Base-by-base conservation (phyloP, 2,888 invertebrate species). In the Diogma glabrata region DNA sequence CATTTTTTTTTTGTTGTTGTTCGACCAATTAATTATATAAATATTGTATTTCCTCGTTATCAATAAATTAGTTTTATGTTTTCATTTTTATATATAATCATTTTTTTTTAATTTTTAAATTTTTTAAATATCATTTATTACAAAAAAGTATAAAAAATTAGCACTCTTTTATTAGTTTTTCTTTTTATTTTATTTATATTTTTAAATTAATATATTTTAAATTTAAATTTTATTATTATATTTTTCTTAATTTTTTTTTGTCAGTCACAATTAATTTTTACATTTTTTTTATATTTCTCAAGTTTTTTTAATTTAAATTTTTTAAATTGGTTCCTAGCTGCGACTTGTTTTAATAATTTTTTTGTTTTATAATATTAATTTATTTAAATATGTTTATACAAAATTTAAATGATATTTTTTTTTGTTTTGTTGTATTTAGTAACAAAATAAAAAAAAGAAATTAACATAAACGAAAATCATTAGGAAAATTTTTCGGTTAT, bases 111-210 rank as follows among this genome's bases (percentile, higher is more conserved):
- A 22, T 45, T 45, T 46, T 46, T 46, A 7, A 24, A 7, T 22
- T 26, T 46, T 45, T 45, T 45, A 22, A 46, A 46, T 46, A 46
- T 46, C 17, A 46, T 46, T 46, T 46, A 46, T 46, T 46, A 46
- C 46, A 46, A 46, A 46, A 46, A 46, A 46, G 46, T 46, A 46
- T 46, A 46, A 46, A 46, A 46, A 46, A 46, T 46, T 46, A 7
- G 6, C 9, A 24, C 6, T 24, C 9, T 24, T 24, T 24, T 7
- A 24, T 7, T 24, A 9, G 9, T 24, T 24, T 24, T 24, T 24
- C 9, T 24, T 24, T 24, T 24, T 24, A 7, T 7, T 24, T 24
- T 24, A 24, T 9, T 24, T 24, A 6, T 7, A 24, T 24, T 24
- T 24, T 24, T n/a, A n/a, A n/a, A n/a, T n/a, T n/a, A n/a, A n/a